Conservation (phyloP, 2,888 invertebrate genomes). For the Neuroscelio doddi region DNA sequence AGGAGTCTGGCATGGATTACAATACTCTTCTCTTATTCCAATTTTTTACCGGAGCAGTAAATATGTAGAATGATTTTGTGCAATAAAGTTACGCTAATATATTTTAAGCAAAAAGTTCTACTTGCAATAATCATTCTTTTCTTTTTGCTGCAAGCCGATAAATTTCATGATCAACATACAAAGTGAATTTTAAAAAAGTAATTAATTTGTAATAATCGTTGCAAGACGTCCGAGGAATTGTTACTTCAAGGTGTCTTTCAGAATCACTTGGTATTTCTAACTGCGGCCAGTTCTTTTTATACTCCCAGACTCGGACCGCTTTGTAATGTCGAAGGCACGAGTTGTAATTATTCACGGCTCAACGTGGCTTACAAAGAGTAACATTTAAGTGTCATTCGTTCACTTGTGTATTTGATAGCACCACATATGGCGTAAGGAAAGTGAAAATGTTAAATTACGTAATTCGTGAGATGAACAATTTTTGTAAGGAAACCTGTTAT, state of each 20-base stretch:
- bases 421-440: constrained; percentile 13
- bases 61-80: no score
- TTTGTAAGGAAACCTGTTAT: no score
- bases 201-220: constrained; percentile 18
- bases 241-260: constrained; percentile 57
- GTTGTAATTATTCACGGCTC: constrained; percentile 57
- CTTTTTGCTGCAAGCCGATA: no score
- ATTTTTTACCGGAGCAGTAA: no score
- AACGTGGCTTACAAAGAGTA: constrained; percentile 26
- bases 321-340: constrained; percentile 45
- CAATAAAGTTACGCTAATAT: no score
- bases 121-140: no score
- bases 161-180: no score
- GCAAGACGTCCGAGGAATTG: constrained; percentile 55
- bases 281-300: constrained; percentile 24
- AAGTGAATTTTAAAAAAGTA: neutral
- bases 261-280: constrained; percentile 28
- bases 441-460: no score
- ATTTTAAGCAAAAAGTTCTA: no score
- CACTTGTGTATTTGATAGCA: constrained; percentile 25
- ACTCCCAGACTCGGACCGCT: constrained; percentile 11
- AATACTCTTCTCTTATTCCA: neutral
- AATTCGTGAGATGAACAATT: no score
- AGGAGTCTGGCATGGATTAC: neutral
- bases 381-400: constrained; percentile 41